Base-by-base conservation (phyloP, 1,140 invertebrate genomes). In the Drosophila kohkoa region DNA sequence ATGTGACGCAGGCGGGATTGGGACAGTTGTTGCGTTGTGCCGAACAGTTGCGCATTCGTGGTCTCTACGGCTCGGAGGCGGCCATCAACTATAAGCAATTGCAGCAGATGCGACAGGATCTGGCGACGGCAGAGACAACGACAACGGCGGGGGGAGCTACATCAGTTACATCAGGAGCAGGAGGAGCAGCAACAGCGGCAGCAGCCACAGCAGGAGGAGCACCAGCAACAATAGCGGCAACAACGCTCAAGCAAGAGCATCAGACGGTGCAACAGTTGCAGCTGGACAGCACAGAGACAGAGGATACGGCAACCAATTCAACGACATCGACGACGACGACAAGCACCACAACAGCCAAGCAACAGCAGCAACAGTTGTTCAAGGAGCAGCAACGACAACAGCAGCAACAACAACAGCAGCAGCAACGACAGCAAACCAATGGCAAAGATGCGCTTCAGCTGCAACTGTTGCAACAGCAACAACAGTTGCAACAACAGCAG, bases 1-100 rank as follows among this genome's bases (percentile, higher is more conserved):
- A 97, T 85, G 96, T 97, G 5, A 96, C 96, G 43, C 96, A 97
- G 81, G 96, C 97, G 48, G 96, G 97, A 67, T 92, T 98, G 10
- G 95, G 96, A 49, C 96, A 95, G 77, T 92, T 98, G 11, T 93
- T 97, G 58, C 95, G 96, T 82, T 96, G 96, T 11, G 97, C 97
- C 1, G 96, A 97, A 91, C 95, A 96, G 60, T 92, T 98, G 72
- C 96, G 97, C 89, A 97, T 98, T 25, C 93, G 95, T 72, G 95
- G 95, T 70, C 69, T 93, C 2, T 93, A 92, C 71, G 93, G 93
- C 6, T 93, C 93, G 0, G 94, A 94, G 83, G 93, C 90, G 41
- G 79, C 91, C 10, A 77, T 92, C 15, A 93, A 93, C 60, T 88
- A 93, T 51, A 91, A 91, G 60, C 89, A 92, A 46, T 46, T 93